Percentiles rank a stretch among this genome's conserved stretches.
Evolutionary conservation across 1,140 invertebrate species (phyloP).

Genomic region (Stratiolaelaps scimitus): DNA sequence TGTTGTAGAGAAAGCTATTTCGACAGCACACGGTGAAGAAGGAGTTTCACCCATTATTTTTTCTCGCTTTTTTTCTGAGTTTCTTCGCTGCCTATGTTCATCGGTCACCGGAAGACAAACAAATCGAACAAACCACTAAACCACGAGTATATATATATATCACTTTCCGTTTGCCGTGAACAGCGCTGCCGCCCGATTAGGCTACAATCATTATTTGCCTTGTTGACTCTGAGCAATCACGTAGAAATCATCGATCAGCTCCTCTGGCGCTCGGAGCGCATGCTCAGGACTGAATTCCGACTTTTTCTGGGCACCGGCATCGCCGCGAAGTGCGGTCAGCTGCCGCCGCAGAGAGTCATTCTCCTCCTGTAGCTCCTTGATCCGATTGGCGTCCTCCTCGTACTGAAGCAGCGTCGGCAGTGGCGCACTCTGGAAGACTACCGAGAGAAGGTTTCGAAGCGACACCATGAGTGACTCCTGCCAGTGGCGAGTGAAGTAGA

Average conservation of each 20-base stretch:
- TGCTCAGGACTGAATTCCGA: slow-evolving; percentile 48
- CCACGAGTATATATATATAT: not conserved
- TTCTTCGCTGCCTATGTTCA: no score
- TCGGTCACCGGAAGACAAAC: not conserved
- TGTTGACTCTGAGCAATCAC: slow-evolving; percentile 56
- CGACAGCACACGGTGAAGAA: no score
- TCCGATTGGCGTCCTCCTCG: slow-evolving; percentile 64
- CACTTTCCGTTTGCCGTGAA: not conserved
- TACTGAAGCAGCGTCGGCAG: slow-evolving; percentile 63
- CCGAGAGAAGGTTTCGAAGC: slow-evolving; percentile 80
- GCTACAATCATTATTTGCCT: not conserved
- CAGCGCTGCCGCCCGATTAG: not conserved
- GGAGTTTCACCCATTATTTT: no score
- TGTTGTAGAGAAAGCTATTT: no score
- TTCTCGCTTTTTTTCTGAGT: no score
- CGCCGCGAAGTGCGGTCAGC: slow-evolving; percentile 40
- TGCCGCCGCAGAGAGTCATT: slow-evolving; percentile 55
- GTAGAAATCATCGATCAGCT: slow-evolving; percentile 81
- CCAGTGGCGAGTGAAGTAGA: slow-evolving; percentile 84
- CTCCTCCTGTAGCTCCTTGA: slow-evolving; percentile 68
- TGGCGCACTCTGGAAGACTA: slow-evolving; percentile 51
- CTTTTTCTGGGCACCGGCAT: slow-evolving; percentile 26
- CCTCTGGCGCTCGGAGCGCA: slow-evolving; percentile 51
- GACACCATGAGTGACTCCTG: slow-evolving; percentile 87
- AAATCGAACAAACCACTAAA: not conserved